phyloP scores from a whole-genome alignment of 2,797 vertebrate genomes.

The Selene dorsalis region DNA sequence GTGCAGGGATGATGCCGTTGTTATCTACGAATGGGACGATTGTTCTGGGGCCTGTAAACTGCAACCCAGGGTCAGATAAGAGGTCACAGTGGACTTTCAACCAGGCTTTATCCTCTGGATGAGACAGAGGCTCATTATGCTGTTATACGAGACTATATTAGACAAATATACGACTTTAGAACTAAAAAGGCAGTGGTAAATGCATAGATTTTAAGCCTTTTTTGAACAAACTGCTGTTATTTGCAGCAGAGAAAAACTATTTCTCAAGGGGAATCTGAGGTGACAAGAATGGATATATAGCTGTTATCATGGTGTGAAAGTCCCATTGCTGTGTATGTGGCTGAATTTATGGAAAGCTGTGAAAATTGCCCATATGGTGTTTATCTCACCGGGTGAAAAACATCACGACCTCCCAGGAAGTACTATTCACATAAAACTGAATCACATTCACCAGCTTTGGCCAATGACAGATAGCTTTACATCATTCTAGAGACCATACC shows the following conservation, averaged over 20 bases:
- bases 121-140: conserved; percentile 68
- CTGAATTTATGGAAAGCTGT: conserved; percentile 68
- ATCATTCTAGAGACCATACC: conserved; percentile 75
- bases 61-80: conserved; percentile 75
- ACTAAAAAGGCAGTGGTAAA: conserved; percentile 31
- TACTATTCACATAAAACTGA: conserved; percentile 77
- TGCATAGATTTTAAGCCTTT: conserved; percentile 11
- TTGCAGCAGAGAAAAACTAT: neutral
- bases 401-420: conserved; percentile 80
- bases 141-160: conserved; percentile 59
- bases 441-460: conserved; percentile 74
- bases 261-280: conserved; percentile 7
- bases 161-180: conserved; percentile 51
- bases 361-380: conserved; percentile 75
- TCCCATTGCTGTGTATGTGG: conserved; percentile 27
- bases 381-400: conserved; percentile 74
- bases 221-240: conserved; percentile 23
- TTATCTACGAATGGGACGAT: conserved; percentile 78
- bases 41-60: conserved; percentile 79
- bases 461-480: conserved; percentile 81
- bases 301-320: conserved; percentile 49
- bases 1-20: conserved; percentile 78
- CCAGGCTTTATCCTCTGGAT: conserved; percentile 59
- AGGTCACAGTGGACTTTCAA: conserved; percentile 76
- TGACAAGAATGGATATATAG: conserved; percentile 25